phyloP scores from a whole-genome alignment of 2,797 vertebrate genomes.

The Silurus lanzhouensis region DNA sequence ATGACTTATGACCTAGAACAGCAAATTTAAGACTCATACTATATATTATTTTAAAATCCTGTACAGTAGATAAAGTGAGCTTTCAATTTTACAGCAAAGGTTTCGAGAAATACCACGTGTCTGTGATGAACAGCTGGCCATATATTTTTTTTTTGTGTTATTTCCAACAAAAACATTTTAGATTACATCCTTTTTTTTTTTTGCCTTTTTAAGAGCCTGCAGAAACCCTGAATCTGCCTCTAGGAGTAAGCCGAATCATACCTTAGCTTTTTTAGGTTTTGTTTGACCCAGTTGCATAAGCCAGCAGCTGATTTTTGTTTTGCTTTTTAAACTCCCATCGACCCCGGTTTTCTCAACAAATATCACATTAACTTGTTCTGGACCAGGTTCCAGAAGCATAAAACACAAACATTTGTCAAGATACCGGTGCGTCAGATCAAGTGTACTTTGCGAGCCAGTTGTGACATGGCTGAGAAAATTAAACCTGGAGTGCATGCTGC shows the following conservation, averaged over 20 bases:
- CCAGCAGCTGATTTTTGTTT: slow-evolving; percentile 31
- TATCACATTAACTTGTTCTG: slow-evolving; percentile 47
- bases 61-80: too few species aligned
- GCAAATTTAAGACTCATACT: too few species aligned
- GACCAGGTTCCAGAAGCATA: slow-evolving; percentile 27
- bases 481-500: slow-evolving; percentile 72
- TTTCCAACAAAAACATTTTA: too few species aligned
- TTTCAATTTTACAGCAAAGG: too few species aligned
- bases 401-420: slow-evolving; percentile 52
- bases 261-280: background rate
- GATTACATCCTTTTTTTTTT: too few species aligned
- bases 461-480: slow-evolving; percentile 75
- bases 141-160: too few species aligned
- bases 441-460: slow-evolving; percentile 75
- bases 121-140: too few species aligned
- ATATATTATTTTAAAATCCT: too few species aligned
- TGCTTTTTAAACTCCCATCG: slow-evolving; percentile 5
- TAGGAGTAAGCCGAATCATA: background rate
- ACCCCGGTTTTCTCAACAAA: slow-evolving; percentile 27
- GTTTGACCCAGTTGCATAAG: slow-evolving; percentile 11
- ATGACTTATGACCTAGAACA: too few species aligned
- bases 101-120: too few species aligned
- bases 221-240: background rate
- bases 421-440: slow-evolving; percentile 62
- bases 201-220: too few species aligned